Evolutionary conservation across 2,113 vertebrate species (phyloP).

Genomic region (Ammodytes dubius): DNA sequence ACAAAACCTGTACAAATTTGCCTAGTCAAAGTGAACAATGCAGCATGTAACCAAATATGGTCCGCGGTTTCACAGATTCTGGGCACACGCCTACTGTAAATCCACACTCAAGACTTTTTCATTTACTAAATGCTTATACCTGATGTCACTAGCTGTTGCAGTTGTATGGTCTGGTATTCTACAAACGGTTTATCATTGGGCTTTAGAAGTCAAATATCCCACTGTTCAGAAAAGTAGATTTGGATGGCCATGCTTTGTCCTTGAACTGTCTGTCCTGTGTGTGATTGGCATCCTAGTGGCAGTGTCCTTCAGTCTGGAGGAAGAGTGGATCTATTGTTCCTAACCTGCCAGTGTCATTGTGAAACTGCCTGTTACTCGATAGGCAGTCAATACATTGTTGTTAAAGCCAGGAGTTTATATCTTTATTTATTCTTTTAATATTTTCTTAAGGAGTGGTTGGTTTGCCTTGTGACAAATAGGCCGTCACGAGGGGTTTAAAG

Average conservation of each 20-base stretch:
- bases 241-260: slow-evolving; percentile 22
- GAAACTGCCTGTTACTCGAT: slow-evolving; percentile 54
- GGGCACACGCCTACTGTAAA: slow-evolving; percentile 29
- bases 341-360: slow-evolving; percentile 68
- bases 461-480: slow-evolving; percentile 76
- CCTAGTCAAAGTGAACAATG: slow-evolving; percentile 49
- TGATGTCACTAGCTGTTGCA: not conserved
- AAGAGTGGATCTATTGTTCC: slow-evolving; percentile 72
- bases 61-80: slow-evolving; percentile 22
- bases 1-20: slow-evolving; percentile 42
- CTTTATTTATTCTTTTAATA: slow-evolving; percentile 83
- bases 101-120: slow-evolving; percentile 14
- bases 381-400: slow-evolving; percentile 77
- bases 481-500: slow-evolving; percentile 67
- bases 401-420: slow-evolving; percentile 83
- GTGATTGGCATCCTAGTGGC: slow-evolving; percentile 57
- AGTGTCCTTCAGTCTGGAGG: slow-evolving; percentile 43
- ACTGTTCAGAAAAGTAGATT: not conserved
- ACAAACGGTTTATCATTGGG: slow-evolving; percentile 8
- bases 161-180: not conserved
- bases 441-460: slow-evolving; percentile 85
- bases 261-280: slow-evolving; percentile 34
- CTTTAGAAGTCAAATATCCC: not conserved
- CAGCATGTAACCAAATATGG: slow-evolving; percentile 1
- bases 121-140: slow-evolving; percentile 15